Percentiles rank a stretch among this genome's conserved stretches.
phyloP scores from a whole-genome alignment of 2,888 invertebrate genomes.

The Heliconius ethilla region DNA sequence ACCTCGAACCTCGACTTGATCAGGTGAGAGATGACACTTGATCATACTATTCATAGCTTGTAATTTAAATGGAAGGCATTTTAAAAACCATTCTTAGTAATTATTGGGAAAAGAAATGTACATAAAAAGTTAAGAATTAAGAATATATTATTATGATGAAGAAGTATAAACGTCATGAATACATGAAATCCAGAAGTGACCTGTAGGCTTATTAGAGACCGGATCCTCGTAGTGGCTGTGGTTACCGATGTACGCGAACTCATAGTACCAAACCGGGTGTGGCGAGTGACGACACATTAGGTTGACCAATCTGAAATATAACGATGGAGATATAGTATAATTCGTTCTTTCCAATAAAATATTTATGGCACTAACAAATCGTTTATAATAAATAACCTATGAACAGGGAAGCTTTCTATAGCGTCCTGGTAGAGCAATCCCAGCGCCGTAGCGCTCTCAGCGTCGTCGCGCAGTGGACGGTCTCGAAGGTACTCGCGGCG shows the following conservation, averaged over 20 bases:
- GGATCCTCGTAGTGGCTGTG: constrained; percentile 64
- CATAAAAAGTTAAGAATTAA: no score
- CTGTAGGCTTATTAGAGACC: constrained; percentile 54
- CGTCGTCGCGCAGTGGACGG: constrained; percentile 43
- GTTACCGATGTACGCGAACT: constrained; percentile 63
- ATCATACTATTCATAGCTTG: no score
- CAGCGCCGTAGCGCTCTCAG: constrained; percentile 38
- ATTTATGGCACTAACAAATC: background rate
- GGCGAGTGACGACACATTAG: constrained; percentile 57
- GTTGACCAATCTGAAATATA: constrained; percentile 55
- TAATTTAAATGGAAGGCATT: background rate
- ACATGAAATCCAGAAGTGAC: constrained; percentile 44
- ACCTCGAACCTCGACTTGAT: background rate
- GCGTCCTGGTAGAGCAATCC: constrained; percentile 48
- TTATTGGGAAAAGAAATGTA: no score
- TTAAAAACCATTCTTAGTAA: background rate
- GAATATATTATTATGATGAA: background rate
- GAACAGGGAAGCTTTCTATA: constrained; percentile 47
- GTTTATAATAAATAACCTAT: constrained; percentile 41
- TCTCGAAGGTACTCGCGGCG: constrained; percentile 60
- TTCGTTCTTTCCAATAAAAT: background rate
- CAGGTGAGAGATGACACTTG: no score
- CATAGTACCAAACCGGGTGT: constrained; percentile 57
- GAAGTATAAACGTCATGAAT: background rate
- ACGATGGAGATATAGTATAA: background rate